Base-by-base conservation (phyloP, 1,140 invertebrate genomes). In the Eulimnadia texana region DNA sequence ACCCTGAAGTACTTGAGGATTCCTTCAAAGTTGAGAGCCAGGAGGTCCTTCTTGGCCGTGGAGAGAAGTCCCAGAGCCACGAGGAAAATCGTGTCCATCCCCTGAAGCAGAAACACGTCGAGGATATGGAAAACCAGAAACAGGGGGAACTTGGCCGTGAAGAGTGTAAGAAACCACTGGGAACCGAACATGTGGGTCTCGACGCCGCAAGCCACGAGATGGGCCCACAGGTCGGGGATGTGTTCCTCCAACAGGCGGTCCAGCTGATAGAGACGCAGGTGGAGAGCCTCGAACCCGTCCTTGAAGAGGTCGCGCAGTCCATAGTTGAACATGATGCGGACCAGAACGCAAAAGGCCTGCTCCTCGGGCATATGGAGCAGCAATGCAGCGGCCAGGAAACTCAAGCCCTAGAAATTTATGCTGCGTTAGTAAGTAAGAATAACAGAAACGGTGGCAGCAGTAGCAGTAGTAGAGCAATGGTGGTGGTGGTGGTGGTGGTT, bases 131-230 rank as follows among this genome's bases (percentile, higher is more conserved):
- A 99, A 13, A 99, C 97, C 72, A 98, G 85, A 71, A 88, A 90
- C 0, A 99, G 77, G 2, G 96, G 96, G 76, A 99, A 99, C 71
- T 97, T 88, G 16, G 96, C 94, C 2, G 96, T 99, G 76, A 96
- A 99, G 13, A 99, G 76, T 0, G 96, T 99, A 23, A 99, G 82
- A 78, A 99, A 98, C 97, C 97, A 99, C 77, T 99, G 96, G 29
- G 90, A 93, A 23, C 94, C 96, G 75, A 93, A 99, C 96, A 99
- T 99, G 76, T 99, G 96, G 58, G 92, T 87, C 75, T 99, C 96
- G 51, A 99, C 83, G 47, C 88, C 86, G 70, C 93, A 82, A 70
- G 90, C 86, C 65, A 78, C 78, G 75, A 99, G 98, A 74, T 99
- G 96, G 63, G 83, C 81, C 68, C 85, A 86, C 50, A 99, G 73